A percentile compares a stretch with the other conserved stretches of the same genome.
These are phyloP conservation scores for Chrosomus eos DNA, from an alignment of 2,797 vertebrate species.

Conservation along the genomic window DNA sequence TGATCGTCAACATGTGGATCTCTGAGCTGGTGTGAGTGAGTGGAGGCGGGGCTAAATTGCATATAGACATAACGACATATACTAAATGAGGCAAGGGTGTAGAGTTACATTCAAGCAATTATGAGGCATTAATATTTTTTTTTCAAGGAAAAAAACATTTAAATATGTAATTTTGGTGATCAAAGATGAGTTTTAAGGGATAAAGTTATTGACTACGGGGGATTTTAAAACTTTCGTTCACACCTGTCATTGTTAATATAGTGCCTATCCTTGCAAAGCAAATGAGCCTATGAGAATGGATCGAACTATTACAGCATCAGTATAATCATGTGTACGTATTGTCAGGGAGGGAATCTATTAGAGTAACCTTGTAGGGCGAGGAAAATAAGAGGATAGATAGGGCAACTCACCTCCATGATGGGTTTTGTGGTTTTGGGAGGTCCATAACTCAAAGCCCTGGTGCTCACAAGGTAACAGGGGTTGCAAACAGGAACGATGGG, in stretches of 20 bases:
- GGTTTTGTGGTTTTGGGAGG: slow-evolving; percentile 41
- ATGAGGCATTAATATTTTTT: too few relatives aligned
- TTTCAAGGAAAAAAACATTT: too few relatives aligned
- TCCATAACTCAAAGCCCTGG: slow-evolving; percentile 52
- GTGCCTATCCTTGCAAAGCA: neutral
- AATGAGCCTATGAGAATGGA: neutral
- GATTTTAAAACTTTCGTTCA: neutral
- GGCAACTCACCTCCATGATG: slow-evolving; percentile 1
- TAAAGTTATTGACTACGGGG: too few relatives aligned
- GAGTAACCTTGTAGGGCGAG: slow-evolving; percentile 40
- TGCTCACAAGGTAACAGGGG: slow-evolving; percentile 6
- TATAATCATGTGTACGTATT: neutral
- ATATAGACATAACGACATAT: too few relatives aligned
- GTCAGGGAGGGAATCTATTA: slow-evolving; percentile 48
- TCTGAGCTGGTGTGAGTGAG: too few relatives aligned
- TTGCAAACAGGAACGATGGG: neutral
- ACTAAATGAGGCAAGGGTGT: too few relatives aligned
- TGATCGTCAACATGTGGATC: too few relatives aligned
- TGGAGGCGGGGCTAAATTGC: too few relatives aligned
- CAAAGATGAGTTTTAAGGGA: too few relatives aligned
- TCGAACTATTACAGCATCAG: neutral
- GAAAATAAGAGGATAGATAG: slow-evolving; percentile 36
- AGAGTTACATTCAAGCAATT: too few relatives aligned
- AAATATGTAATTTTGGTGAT: too few relatives aligned
- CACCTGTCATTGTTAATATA: slow-evolving; percentile 9